Base-by-base conservation (phyloP, 2,888 invertebrate genomes). In the Cryptus armator region DNA sequence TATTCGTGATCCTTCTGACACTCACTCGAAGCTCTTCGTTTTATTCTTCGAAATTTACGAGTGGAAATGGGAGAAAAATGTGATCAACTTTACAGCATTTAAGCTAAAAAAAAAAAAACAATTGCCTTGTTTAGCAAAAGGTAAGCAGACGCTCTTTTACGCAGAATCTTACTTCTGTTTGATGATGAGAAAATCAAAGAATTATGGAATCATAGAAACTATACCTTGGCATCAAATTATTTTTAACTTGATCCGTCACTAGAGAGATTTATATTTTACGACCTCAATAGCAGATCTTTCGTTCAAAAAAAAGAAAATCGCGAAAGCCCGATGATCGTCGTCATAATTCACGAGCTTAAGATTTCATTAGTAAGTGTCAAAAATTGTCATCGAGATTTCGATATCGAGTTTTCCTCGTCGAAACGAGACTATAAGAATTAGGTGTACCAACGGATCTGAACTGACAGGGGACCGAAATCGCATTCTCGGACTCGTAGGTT, bases 361-460 rank as follows among this genome's bases (percentile, higher is more conserved):
- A 43, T 66, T 37, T 66, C 64, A 43, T 66, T 66, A 43, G 43
- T 7, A 66, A 16, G 64, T 16, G 37, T 66, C 43, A 43, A 37
- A n/a, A 16, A 16, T 66, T 37, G 64, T 43, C 64, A 66, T 66
- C 64, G 37, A 66, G 43, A 66, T 66, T 43, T 16, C 43, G 64
- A 43, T 66, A 66, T 66, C 64, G 46, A 70, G 68, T 68, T 64
- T 75, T 76, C 79, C 76, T 88, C 71, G 82, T 67, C 56, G 84
- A 75, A 37, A 70, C 62, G 85, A 85, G 62, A 78, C 48, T 46
- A 75, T 71, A 74, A 53, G 83, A 76, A 37, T 72, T 80, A 75
- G 67, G 29, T 67, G 16, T 16, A 66, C 37, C 43, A 19, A 16
- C 37, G 64, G 16, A 66, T 66, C 64, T 37, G 64, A 10, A 66